Evolutionary conservation across 1,140 invertebrate genomes (phyloP).

Genomic region (Brachionus koreanus): DNA sequence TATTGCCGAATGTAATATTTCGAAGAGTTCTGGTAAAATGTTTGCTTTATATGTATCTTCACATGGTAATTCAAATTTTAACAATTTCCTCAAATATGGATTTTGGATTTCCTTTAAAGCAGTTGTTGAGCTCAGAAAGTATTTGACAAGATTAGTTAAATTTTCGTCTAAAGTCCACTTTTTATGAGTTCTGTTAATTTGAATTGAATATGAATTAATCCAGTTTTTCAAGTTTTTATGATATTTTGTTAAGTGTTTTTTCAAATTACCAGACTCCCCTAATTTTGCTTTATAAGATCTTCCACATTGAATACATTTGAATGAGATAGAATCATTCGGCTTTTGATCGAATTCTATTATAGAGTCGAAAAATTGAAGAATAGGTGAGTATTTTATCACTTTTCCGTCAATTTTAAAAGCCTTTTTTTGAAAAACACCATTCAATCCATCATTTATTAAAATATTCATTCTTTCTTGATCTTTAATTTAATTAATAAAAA

Average conservation of each 20-base stretch:
- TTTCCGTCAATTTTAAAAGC: not conserved
- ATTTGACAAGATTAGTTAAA: not conserved
- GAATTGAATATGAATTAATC: not conserved
- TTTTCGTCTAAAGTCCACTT: not conserved
- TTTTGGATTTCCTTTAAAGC: not conserved
- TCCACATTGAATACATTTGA: not conserved
- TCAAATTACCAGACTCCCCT: not conserved
- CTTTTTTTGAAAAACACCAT: not conserved
- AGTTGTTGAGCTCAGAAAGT: not conserved
- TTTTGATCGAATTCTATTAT: not conserved
- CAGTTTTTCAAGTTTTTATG: not conserved
- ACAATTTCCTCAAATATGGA: not conserved
- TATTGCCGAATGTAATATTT: too few relatives aligned
- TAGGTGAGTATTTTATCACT: not conserved
- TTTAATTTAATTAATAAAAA: too few relatives aligned
- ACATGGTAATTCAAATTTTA: not conserved
- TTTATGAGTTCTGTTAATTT: too few relatives aligned
- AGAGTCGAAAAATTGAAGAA: not conserved
- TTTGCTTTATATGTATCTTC: not conserved
- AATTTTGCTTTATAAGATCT: not conserved
- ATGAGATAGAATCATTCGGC: not conserved
- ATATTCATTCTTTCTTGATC: not conserved
- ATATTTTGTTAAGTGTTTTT: not conserved
- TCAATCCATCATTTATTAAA: not conserved
- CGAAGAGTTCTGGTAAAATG: too few relatives aligned